Evolutionary conservation across 2,888 invertebrate species (phyloP), one percentile per base, ranked within the genome.

Genomic region (Conchocele bisecta): DNA sequence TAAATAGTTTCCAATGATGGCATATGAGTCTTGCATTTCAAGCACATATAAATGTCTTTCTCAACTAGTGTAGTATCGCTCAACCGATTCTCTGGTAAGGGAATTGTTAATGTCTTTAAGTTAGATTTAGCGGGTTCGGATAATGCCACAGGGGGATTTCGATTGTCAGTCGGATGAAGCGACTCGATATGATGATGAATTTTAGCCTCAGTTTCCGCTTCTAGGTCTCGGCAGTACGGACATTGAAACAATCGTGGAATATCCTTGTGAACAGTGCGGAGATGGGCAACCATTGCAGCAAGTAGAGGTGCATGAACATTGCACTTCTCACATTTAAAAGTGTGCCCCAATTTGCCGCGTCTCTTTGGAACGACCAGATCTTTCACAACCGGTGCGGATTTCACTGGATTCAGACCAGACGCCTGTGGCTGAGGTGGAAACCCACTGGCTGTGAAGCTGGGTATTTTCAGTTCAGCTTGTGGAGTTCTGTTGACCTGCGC

Each of bases 291-390:
- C 75, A 87, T 84, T 35, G 83, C 79, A 11, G 83, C 79, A n/a
- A 87, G 65, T n/a, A 83, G 65, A 4, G 87, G 87, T 1, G 87
- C 85, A 77, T 87, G 87, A 2, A 87, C 85, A 60, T 82, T 84
- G 72, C 87, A 87, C 48, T 79, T 83, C 60, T 83, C 83, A 79
- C 87, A 87, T 50, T 87, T 86, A 59, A 86, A 87, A 6, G 81
- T 86, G 50, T 68, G 78, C 20, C 74, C 66, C 6, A 69, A 42
- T 39, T 63, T 71, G 4, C 66, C 70, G 31, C 15, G 9, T 20
- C 5, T 5, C 15, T 5, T 4, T n/a, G 31, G 22, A 15, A 26
- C 48, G 7, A 9, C n/a, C n/a, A 9, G 6, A 20, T 4, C 2
- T 33, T 9, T 15, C 15, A 31, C n/a, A 7, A 28, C 17, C 9